Evolutionary conservation across 2,113 vertebrate species (phyloP).

Genomic region (Otus sunia): DNA sequence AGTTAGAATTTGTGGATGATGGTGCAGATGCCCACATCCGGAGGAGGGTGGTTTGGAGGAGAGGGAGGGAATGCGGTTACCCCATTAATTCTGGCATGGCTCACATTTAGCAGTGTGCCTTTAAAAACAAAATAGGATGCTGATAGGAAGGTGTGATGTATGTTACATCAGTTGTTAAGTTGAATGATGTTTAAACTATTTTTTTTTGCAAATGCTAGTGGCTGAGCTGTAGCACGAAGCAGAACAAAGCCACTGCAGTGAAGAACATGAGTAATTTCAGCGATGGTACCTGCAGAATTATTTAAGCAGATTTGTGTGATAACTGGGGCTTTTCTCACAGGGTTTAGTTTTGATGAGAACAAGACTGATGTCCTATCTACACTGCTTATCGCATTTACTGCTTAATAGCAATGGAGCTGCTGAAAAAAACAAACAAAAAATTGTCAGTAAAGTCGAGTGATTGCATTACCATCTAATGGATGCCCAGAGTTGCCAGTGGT

Average conservation of each 20-base stretch:
- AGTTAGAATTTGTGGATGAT: background rate
- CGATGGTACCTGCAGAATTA: background rate
- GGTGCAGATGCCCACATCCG: background rate
- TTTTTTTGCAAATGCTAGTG: background rate
- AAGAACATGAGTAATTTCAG: constrained; percentile 3
- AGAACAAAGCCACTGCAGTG: background rate
- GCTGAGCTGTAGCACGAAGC: background rate
- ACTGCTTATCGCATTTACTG: background rate
- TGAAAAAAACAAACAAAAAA: background rate
- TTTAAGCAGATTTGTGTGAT: background rate
- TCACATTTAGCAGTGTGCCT: background rate
- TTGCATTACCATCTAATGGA: background rate
- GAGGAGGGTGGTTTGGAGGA: background rate
- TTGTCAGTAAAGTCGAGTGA: background rate
- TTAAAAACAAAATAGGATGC: background rate
- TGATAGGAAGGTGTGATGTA: background rate
- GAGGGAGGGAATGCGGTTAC: background rate
- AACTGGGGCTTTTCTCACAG: background rate
- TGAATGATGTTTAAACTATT: background rate
- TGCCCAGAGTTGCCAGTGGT: background rate
- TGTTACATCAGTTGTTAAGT: background rate
- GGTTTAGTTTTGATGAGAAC: background rate
- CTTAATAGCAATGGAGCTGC: background rate
- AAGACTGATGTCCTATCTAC: background rate
- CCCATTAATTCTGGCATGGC: background rate